Base-by-base conservation (phyloP, 2,888 invertebrate species). In the Scaptomyza polygonia region DNA sequence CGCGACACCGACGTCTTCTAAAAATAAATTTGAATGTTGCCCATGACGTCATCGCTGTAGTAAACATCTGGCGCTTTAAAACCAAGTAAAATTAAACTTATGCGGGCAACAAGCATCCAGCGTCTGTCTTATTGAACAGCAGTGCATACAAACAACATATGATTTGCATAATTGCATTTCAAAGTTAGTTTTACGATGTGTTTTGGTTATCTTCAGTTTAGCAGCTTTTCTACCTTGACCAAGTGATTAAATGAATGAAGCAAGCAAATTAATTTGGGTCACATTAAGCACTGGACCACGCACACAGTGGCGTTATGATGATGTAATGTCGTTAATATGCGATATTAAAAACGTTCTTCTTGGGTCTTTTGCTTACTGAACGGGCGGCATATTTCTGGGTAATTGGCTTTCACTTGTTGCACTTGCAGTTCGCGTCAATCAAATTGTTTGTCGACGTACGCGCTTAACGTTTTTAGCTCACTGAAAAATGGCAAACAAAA, bases 11-110 rank as follows among this genome's bases (percentile, higher is more conserved):
- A 42, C 72, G 52, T 47, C 59, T 44, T 68, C 73, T 84, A 87
- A 69, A 72, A 79, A 84, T 84, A 84, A 75, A 73, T 80, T 77
- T 69, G 56, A 81, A 73, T 86, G 72, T 67, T 63, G 45, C 58
- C 69, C 67, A 77, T 88, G 88, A 88, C 89, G 88, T 88, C 88
- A 88, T 77, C 72, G 73, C 16, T 67, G 72, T 57, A 74, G 63
- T 73, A 80, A 84, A 88, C 89, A 88, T 88, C 88, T 88, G 88
- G 80, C 76, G 65, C 69, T 57, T 70, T 66, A 71, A 61, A 47
- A 61, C 45, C 55, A 67, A 42, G 49, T 69, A 79, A 81, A 74
- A 54, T 67, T 70, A 69, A 85, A 48, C 51, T 72, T 66, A 63
- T 48, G 54, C 70, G 69, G 58, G 57, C 54, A 58, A 14, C 14